Evolutionary conservation across 2,797 vertebrate species (phyloP).

Genomic region (Sebastes baramenuke): DNA sequence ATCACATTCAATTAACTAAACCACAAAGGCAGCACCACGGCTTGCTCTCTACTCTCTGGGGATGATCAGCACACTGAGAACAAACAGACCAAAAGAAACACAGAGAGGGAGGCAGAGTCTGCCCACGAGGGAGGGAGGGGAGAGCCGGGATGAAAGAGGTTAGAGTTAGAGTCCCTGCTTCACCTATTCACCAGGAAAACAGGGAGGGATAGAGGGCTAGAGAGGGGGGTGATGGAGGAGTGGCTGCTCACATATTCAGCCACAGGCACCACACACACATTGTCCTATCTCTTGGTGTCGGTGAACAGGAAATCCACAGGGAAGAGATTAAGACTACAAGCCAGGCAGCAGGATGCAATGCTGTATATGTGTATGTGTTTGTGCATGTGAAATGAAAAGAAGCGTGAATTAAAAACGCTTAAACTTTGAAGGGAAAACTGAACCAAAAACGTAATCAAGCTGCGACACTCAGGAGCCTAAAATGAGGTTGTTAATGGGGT

Average conservation of each 20-base stretch:
- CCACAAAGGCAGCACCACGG: not conserved
- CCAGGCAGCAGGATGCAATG: conserved; percentile 33
- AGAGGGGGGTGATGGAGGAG: not conserved
- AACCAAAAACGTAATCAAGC: too few relatives aligned
- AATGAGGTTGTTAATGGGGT: too few relatives aligned
- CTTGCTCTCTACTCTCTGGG: not conserved
- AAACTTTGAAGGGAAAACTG: too few relatives aligned
- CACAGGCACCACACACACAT: conserved; percentile 22
- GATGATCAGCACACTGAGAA: conserved; percentile 3
- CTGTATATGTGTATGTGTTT: too few relatives aligned
- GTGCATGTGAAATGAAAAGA: too few relatives aligned
- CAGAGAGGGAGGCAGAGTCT: not conserved
- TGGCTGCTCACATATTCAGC: conserved; percentile 28
- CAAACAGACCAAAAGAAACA: conserved; percentile 10
- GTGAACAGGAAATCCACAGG: conserved; percentile 56
- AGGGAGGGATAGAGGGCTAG: not conserved
- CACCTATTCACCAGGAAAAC: conserved; percentile 18
- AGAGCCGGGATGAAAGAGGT: conserved; percentile 20
- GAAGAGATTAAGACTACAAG: conserved; percentile 42
- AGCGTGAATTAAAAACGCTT: too few relatives aligned
- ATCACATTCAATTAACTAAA: not conserved
- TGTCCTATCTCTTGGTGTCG: conserved; percentile 15
- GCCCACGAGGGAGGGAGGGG: too few relatives aligned
- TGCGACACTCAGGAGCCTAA: too few relatives aligned
- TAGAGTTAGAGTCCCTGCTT: conserved; percentile 21